Conservation (phyloP, 2,888 invertebrate species). For the Eutolmus rufibarbis region DNA sequence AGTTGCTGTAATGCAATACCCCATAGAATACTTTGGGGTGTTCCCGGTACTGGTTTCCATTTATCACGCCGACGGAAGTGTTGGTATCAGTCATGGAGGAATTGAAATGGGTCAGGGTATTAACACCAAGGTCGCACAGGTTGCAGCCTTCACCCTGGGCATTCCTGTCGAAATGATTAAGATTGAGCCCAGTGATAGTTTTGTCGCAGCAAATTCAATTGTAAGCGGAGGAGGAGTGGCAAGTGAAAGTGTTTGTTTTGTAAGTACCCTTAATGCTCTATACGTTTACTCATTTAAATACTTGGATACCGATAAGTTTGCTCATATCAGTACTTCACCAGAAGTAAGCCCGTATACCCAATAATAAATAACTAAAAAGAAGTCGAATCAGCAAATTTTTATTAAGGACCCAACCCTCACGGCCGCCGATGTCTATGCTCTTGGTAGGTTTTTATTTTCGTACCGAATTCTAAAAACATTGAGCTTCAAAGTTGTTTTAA, state of each 20-base stretch:
- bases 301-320: too few relatives aligned
- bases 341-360: too few relatives aligned
- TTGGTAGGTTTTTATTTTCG: too few relatives aligned
- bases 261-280: constrained; percentile 50
- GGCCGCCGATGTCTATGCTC: too few relatives aligned
- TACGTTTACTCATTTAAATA: too few relatives aligned
- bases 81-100: constrained; percentile 72
- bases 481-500: too few relatives aligned
- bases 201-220: constrained; percentile 69
- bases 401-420: too few relatives aligned
- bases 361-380: too few relatives aligned
- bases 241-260: constrained; percentile 69
- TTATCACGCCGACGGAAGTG: constrained; percentile 72
- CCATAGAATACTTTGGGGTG: constrained; percentile 62
- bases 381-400: too few relatives aligned
- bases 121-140: constrained; percentile 74
- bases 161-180: constrained; percentile 70
- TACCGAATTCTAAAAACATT: too few relatives aligned
- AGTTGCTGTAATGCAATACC: constrained; percentile 72
- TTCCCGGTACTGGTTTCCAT: constrained; percentile 69
- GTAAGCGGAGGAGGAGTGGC: constrained; percentile 72
- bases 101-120: constrained; percentile 80
- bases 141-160: constrained; percentile 72
- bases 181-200: constrained; percentile 69
- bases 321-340: too few relatives aligned